Evolutionary conservation across 2,888 invertebrate genomes (phyloP), one percentile per base, ranked within the genome.

Genomic region (Horisme vitalbata): DNA sequence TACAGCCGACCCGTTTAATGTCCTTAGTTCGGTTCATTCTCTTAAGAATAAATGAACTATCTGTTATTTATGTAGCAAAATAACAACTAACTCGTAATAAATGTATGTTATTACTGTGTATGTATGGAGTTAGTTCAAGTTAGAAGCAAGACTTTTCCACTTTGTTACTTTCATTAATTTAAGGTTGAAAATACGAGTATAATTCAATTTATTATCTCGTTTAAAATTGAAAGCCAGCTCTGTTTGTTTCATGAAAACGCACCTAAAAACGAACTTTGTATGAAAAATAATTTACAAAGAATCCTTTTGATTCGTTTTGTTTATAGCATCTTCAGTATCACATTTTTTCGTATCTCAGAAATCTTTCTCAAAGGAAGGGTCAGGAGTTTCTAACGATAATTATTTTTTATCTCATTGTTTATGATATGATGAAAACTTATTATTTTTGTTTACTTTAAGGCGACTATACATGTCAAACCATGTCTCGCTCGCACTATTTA

Each of bases 321-420:
- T 74, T 75, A 71, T 64, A 63, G 63, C 66, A 64, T 68, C 6
- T 18, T 18, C 1, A 6, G 1, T 1, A 18, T 72, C 32, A 13
- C 11, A 45, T 45, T 75, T 79, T 79, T 73, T 72, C 78, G 81
- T 82, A 79, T 80, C 79, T 76, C 55, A 59, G 58, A 76, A 77
- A 82, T 77, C 72, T 81, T 69, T 71, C 72, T 79, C 77, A 83
- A 83, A 85, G 78, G 77, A 69, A 75, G 68, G 69, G 63, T 63
- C 72, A 69, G 71, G 71, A 75, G 78, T 78, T 71, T 77, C 78
- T 74, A 70, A 74, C 75, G 75, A 76, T 72, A 26, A 11, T 6
- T 31, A 37, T 77, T 83, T 83, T 81, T 82, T 67, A 78, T 80
- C 75, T 76, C 75, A 82, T 80, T 83, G 79, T 39, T 79, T 83